Percentiles rank a stretch among this genome's conserved stretches.
Conservation (phyloP, 2,797 vertebrate genomes). For the Melanotaenia pygmaea region DNA sequence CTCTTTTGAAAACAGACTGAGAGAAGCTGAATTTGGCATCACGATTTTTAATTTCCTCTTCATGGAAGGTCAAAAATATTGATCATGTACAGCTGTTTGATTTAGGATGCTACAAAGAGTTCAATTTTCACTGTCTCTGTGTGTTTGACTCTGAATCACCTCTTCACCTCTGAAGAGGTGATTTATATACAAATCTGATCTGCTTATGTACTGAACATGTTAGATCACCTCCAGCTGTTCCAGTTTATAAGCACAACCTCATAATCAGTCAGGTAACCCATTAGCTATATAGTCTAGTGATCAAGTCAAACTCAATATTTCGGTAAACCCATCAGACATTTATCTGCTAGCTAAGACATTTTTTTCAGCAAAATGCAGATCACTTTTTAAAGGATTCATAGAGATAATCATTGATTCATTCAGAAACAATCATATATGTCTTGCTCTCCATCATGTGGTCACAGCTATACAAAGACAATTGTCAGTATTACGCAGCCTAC, state of each 20-base stretch:
- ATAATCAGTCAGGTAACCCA: not conserved
- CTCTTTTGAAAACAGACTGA: constrained; percentile 14
- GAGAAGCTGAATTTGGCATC: constrained; percentile 16
- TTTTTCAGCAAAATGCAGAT: not conserved
- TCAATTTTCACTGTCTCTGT: not conserved
- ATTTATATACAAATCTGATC: constrained; percentile 30
- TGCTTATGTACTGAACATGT: constrained; percentile 32
- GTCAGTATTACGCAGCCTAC: not conserved
- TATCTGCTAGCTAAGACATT: not conserved
- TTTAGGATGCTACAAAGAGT: constrained; percentile 8
- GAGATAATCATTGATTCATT: too few species aligned
- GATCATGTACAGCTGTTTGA: constrained; percentile 1
- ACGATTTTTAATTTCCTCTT: constrained; percentile 1
- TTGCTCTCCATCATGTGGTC: not conserved
- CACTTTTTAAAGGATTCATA: too few species aligned
- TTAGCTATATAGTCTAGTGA: not conserved
- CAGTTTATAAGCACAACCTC: constrained; percentile 2
- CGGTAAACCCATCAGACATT: not conserved
- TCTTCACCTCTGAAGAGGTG: constrained; percentile 42
- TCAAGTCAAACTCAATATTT: not conserved
- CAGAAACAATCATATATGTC: not conserved
- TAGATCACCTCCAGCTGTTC: constrained; percentile 21
- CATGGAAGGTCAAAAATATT: not conserved
- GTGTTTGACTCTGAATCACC: constrained; percentile 21
- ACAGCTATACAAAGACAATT: not conserved